These are phyloP conservation scores for Muscina levida DNA, from an alignment of 2,888 invertebrate genomes.

Conservation along the genomic window DNA sequence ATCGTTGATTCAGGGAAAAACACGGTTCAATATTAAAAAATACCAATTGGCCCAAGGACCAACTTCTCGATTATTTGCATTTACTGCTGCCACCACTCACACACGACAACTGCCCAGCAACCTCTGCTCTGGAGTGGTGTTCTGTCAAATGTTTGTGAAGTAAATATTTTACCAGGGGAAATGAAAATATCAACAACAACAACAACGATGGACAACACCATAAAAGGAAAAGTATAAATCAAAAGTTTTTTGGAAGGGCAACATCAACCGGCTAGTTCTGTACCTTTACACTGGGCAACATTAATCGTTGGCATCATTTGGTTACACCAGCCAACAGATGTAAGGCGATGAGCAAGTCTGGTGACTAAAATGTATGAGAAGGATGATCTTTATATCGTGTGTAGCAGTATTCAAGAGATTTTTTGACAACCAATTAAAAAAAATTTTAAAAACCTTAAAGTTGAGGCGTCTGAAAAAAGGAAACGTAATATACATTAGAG, in stretches of 20 bases:
- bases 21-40: conserved; percentile 45
- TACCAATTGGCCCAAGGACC: conserved; percentile 28
- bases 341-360: too few species aligned
- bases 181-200: neutral
- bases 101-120: neutral
- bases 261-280: too few species aligned
- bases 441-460: neutral
- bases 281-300: conserved; percentile 13
- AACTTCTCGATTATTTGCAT: conserved; percentile 53
- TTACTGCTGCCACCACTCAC: conserved; percentile 21
- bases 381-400: too few species aligned
- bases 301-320: too few species aligned
- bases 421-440: too few species aligned
- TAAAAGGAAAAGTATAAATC: too few species aligned
- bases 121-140: neutral
- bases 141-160: conserved; percentile 36
- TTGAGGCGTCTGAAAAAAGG: neutral
- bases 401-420: too few species aligned
- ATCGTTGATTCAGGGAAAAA: neutral
- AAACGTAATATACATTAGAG: too few species aligned
- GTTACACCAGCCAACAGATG: too few species aligned
- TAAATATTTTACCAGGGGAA: conserved; percentile 33
- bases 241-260: too few species aligned
- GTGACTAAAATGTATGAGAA: too few species aligned
- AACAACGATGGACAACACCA: neutral